These are phyloP conservation scores for Clarias fuscus DNA, from an alignment of 2,797 vertebrate species.

Conservation along the genomic window DNA sequence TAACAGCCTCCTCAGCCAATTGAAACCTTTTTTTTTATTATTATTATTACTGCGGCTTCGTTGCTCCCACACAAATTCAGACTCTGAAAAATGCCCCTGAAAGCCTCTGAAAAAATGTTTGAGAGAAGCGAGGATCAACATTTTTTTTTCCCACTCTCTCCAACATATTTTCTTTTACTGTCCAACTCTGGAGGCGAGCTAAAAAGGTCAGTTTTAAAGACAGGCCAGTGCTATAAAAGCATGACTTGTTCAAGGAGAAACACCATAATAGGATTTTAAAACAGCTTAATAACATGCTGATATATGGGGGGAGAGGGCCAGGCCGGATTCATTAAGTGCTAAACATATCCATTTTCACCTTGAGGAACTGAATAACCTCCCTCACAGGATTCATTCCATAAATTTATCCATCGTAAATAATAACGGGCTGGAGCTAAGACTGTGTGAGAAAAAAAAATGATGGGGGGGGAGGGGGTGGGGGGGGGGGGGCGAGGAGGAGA, in stretches of 20 bases:
- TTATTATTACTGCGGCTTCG: conserved; percentile 53
- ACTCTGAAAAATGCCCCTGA: conserved; percentile 37
- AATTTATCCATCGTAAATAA: conserved; percentile 83
- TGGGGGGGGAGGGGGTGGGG: conserved; percentile 52
- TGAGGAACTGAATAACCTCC: conserved; percentile 82
- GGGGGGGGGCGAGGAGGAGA: conserved; percentile 58
- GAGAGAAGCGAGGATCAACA: conserved; percentile 55
- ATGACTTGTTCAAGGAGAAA: conserved; percentile 85
- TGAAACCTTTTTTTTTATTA: conserved; percentile 48
- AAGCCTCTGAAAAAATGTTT: conserved; percentile 54
- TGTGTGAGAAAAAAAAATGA: conserved; percentile 55
- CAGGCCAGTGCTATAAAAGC: conserved; percentile 81
- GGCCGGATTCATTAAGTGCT: conserved; percentile 82
- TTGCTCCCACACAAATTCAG: conserved; percentile 42
- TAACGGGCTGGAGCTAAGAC: conserved; percentile 72
- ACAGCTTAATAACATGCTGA: conserved; percentile 86
- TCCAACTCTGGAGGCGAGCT: conserved; percentile 65
- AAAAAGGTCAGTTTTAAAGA: conserved; percentile 85
- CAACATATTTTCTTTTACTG: conserved; percentile 64
- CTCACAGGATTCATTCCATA: conserved; percentile 80
- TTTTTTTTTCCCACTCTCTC: conserved; percentile 52
- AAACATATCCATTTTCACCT: conserved; percentile 84
- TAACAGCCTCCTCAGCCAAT: conserved; percentile 60
- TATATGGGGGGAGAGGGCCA: conserved; percentile 77
- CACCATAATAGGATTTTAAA: conserved; percentile 87